phyloP scores from a whole-genome alignment of 2,113 vertebrate genomes.

The Bolborhynchus lineola region DNA sequence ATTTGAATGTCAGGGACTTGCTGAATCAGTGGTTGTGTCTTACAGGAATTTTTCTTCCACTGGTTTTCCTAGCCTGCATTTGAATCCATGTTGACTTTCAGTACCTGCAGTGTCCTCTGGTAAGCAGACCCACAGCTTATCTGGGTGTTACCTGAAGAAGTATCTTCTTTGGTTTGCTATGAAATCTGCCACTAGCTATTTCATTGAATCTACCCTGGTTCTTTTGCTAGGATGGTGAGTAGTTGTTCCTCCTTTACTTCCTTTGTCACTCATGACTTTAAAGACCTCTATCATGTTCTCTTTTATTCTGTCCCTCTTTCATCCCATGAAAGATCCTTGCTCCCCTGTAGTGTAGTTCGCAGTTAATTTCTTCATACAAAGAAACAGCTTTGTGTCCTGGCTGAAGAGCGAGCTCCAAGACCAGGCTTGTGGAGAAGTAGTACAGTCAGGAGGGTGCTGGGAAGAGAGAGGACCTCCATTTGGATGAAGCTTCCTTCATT shows the following conservation, averaged over 20 bases:
- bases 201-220: background rate
- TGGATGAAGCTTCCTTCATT: background rate
- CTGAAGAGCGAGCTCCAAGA: background rate
- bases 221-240: background rate
- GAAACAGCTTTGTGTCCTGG: background rate
- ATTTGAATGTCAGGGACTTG: background rate
- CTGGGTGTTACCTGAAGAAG: background rate
- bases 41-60: background rate
- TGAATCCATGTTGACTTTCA: background rate
- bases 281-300: background rate
- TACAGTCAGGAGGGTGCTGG: background rate
- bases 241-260: background rate
- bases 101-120: rapidly evolving
- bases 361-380: background rate
- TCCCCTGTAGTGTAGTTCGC: background rate
- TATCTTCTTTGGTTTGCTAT: background rate
- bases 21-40: background rate
- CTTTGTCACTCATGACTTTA: background rate
- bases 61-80: background rate
- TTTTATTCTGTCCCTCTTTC: background rate
- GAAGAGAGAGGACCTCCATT: background rate
- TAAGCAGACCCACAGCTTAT: background rate
- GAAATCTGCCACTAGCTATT: background rate
- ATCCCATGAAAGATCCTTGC: background rate
- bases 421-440: background rate